Base-by-base conservation (phyloP, 64 coral and sea anemone genomes). In the Dendronephthya gigantea region DNA sequence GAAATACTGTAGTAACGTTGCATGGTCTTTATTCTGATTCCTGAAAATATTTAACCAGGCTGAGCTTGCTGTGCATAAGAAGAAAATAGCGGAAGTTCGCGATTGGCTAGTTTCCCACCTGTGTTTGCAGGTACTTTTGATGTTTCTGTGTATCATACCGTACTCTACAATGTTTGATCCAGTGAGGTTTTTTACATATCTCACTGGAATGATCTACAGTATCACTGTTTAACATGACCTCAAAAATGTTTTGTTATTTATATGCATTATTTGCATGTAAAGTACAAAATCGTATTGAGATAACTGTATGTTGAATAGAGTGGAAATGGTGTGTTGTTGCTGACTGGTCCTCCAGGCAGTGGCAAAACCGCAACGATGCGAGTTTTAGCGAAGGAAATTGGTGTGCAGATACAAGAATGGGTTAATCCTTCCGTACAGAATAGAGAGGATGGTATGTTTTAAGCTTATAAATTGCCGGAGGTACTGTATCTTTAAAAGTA, bases 1-100 rank as follows among this genome's bases (percentile, higher is more conserved):
- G n/a, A n/a, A n/a, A n/a, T n/a, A n/a, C n/a, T n/a, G n/a, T n/a
- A n/a, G n/a, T n/a, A n/a, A n/a, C n/a, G n/a, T n/a, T n/a, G n/a
- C n/a, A n/a, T n/a, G n/a, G 33, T 35, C 31, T 74, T 74, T 13
- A 28, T 35, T 35, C 68, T n/a, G n/a, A n/a, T n/a, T n/a, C n/a
- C n/a, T n/a, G n/a, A n/a, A n/a, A n/a, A n/a, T 79, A 1, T 79
- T 79, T 35, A 35, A 16, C 36, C 35, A 97, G 94, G n/a, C 40
- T 50, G 92, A 97, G 58, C 94, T 97, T 93, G 89, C 89, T 38
- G 94, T 97, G 30, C 94, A 97, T 40, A 97, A 93, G 74, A 97
- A 93, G 75, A 97, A 97, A 59, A 84, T 97, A 34, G 94, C 91
- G 9, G 94, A 97, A 40, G 89, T 97, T 6, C 94, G 94, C 45